Evolutionary conservation across 1,140 invertebrate genomes (phyloP).

Genomic region (Brachionus plicatilis): DNA sequence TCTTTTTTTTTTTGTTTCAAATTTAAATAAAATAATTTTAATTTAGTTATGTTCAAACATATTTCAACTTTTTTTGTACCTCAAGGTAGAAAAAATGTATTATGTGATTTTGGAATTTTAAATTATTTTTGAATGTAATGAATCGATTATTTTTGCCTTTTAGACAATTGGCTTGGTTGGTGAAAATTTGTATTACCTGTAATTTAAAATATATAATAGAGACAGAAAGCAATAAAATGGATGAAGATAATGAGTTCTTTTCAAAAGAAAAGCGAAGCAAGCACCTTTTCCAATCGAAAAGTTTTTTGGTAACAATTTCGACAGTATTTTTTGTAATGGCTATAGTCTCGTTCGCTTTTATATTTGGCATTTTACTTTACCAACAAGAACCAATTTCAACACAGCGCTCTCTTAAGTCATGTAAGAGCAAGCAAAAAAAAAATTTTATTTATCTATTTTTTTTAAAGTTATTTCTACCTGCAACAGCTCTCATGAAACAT

Average conservation of each 20-base stretch:
- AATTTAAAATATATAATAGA: not conserved
- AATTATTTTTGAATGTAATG: not conserved
- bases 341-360: not conserved
- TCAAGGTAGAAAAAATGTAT: not conserved
- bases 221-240: not conserved
- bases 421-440: not conserved
- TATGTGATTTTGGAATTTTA: not conserved
- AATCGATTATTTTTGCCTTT: not conserved
- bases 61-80: not conserved
- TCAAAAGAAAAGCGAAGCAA: not conserved
- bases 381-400: not conserved
- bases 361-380: not conserved
- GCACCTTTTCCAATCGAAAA: not conserved
- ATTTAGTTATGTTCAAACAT: not conserved
- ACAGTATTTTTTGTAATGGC: not conserved
- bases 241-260: not conserved
- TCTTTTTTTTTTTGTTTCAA: not conserved
- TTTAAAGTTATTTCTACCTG: not conserved
- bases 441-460: not conserved
- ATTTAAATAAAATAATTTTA: not conserved
- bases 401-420: not conserved
- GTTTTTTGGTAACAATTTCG: not conserved
- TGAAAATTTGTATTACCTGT: not conserved
- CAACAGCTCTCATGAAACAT: slow-evolving; percentile 20
- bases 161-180: not conserved